phyloP scores from a whole-genome alignment of 2,888 invertebrate genomes.

The Euzetes globulus region DNA sequence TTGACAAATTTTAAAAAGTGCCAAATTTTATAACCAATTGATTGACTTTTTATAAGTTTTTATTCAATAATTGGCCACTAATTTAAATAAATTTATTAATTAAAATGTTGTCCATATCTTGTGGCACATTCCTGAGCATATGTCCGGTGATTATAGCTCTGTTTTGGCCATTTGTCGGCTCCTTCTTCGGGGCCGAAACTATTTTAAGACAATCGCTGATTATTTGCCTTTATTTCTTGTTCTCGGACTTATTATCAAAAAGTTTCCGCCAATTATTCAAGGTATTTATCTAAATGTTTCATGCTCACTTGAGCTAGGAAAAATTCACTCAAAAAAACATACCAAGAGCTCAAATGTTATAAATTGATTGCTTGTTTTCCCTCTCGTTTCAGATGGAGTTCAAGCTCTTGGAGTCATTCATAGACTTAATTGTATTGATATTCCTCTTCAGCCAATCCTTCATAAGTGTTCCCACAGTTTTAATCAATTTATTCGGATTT shows the following conservation, averaged over 20 bases:
- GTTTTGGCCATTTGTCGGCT: conserved; percentile 7
- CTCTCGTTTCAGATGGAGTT: neutral
- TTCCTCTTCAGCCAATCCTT: neutral
- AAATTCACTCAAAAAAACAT: too few relatives aligned
- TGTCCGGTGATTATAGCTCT: neutral
- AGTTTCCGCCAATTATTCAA: neutral
- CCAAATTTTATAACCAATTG: too few relatives aligned
- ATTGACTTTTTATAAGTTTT: too few relatives aligned
- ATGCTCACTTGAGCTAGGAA: neutral
- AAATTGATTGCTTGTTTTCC: neutral
- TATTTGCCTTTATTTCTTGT: conserved; percentile 12
- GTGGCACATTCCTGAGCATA: neutral
- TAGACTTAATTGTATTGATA: neutral
- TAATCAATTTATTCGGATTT: neutral
- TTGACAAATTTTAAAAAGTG: too few relatives aligned
- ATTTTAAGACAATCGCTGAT: conserved; percentile 9
- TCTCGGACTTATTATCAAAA: neutral
- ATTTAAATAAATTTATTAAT: neutral
- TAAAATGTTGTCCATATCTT: neutral
- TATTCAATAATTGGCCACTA: too few relatives aligned
- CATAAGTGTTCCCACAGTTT: neutral
- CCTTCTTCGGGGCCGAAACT: conserved; percentile 8
- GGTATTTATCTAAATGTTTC: neutral
- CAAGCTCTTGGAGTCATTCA: neutral
- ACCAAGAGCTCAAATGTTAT: neutral